Evolutionary conservation across 2,888 invertebrate species (phyloP), one percentile per base, ranked within the genome.

Genomic region (Blera fallax): DNA sequence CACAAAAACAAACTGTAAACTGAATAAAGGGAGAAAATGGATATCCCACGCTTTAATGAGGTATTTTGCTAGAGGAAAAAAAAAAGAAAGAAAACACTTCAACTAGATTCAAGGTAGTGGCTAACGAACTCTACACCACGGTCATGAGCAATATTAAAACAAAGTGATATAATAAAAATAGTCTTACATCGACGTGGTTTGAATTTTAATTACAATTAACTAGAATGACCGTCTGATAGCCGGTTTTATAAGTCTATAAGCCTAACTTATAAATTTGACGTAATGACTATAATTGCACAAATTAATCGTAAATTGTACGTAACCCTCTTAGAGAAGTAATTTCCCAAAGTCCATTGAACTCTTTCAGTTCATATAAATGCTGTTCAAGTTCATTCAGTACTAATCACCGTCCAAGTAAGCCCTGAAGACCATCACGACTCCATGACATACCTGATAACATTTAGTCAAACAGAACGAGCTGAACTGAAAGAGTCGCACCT

Each of bases 351-450:
- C 14, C 60, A 40, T 5, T 64, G 69, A 76, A 62, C 76, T 76
- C 48, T 50, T 21, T 11, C 3, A 29, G 3, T 37, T 43, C 18
- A 7, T 1, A 29, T 21, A 27, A 64, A n/a, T 29, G 48, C 45
- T 69, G 69, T 45, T 74, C 74, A 81, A 81, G 69, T 81, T 74
- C 67, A 74, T 21, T n/a, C n/a, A 27, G 58, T 11, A 8, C 21
- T 67, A 11, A 60, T 56, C 21, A 6, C 14, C 6, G 10, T 4
- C 18, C 1, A 21, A 65, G 29, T 37, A 27, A 56, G 56, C n/a
- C n/a, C 21, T 29, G 4, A 56, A 58, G 45, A 27, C 32, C 24
- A 24, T 52, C 69, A 77, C 40, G 69, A 52, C 43, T 54, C 27
- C n/a, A 76, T 45, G 27, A 27, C 6, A 54, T 43, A 10, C 29